Conservation (phyloP, 1,140 invertebrate genomes). For the Drosophila subobscura region DNA sequence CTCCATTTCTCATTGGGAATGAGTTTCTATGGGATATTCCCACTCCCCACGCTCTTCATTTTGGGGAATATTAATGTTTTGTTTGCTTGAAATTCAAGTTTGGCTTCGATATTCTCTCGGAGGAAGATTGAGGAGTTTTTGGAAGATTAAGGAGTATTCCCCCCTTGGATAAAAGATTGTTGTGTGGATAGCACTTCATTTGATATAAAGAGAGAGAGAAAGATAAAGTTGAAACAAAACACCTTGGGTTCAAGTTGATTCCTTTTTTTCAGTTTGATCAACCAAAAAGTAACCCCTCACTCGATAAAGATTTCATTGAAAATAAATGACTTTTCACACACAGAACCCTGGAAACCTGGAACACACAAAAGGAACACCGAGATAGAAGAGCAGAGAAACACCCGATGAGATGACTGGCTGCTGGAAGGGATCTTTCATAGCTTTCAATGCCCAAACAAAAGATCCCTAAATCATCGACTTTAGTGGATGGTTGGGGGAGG, state of each 20-base stretch:
- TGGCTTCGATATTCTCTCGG: constrained; percentile 2
- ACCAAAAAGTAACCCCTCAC: constrained; percentile 4
- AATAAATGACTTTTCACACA: constrained; percentile 61
- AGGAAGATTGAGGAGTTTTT: no score
- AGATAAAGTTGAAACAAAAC: no score
- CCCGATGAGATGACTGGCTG: constrained; percentile 33
- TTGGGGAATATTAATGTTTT: constrained; percentile 67
- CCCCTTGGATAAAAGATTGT: no score
- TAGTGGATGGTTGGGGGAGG: constrained; percentile 54
- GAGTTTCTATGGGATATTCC: no score
- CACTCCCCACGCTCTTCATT: constrained; percentile 2
- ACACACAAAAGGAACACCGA: constrained; percentile 20
- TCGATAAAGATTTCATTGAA: background rate
- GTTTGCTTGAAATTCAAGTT: constrained; percentile 47
- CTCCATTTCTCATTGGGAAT: constrained; percentile 8
- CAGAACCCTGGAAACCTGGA: constrained; percentile 11
- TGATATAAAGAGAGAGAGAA: no score
- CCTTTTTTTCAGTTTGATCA: constrained; percentile 3
- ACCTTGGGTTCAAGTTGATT: no score
- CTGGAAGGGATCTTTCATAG: constrained; percentile 20
- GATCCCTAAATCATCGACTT: constrained; percentile 73
- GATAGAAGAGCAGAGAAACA: constrained; percentile 3
- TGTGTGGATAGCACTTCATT: no score
- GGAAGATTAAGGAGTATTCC: no score
- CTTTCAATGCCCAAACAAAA: constrained; percentile 44